These are phyloP conservation scores for Drosophila antonietae DNA, from an alignment of 2,888 invertebrate species.

Conservation along the genomic window DNA sequence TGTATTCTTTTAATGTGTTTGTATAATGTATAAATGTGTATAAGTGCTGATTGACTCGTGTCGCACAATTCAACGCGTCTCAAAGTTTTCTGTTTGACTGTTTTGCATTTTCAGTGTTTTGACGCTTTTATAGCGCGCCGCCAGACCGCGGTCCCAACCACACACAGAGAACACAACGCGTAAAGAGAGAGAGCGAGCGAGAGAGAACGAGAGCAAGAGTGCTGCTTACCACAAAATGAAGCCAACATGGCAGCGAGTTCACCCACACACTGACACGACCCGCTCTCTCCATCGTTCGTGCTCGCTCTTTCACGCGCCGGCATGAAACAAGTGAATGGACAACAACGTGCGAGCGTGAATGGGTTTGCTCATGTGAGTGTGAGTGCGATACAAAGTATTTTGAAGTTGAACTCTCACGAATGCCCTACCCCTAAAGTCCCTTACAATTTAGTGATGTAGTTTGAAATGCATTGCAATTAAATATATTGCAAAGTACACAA, in stretches of 20 bases:
- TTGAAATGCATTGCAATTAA: background rate
- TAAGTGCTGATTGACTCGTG: conserved; percentile 33
- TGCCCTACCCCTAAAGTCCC: conserved; percentile 13
- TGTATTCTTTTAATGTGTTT: conserved; percentile 48
- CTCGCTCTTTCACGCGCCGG: conserved; percentile 34
- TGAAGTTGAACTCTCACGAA: conserved; percentile 21
- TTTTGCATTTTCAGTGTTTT: conserved; percentile 64
- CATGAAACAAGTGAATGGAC: conserved; percentile 44
- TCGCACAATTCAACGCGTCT: conserved; percentile 59
- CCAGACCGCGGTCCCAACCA: conserved; percentile 27
- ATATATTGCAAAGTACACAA: background rate
- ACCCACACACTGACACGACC: conserved; percentile 41
- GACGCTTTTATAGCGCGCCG: conserved; percentile 64
- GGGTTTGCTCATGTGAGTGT: conserved; percentile 19
- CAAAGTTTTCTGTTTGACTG: conserved; percentile 63
- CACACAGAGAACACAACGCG: conserved; percentile 27
- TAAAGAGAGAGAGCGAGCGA: conserved; percentile 14
- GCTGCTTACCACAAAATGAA: conserved; percentile 20
- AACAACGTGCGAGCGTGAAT: conserved; percentile 24
- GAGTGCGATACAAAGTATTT: conserved; percentile 17
- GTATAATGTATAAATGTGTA: conserved; percentile 33
- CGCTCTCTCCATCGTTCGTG: conserved; percentile 12
- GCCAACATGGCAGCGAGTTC: conserved; percentile 30
- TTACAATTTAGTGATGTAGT: background rate
- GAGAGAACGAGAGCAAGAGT: conserved; percentile 13